phyloP scores from a whole-genome alignment of 2,797 vertebrate species.

The Cyprinella venusta region DNA sequence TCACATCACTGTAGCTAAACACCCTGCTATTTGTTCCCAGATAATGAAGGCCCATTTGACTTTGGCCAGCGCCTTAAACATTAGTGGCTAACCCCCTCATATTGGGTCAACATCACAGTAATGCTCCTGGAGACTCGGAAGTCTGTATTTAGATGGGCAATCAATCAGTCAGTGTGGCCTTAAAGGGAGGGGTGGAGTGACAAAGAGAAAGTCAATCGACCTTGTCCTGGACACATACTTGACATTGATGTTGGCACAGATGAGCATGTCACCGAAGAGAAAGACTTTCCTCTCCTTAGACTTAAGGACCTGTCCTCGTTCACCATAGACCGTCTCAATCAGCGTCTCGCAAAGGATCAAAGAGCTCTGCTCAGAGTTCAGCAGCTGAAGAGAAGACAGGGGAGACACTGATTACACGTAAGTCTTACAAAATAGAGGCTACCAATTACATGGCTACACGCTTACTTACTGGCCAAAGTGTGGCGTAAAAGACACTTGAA shows the following conservation, averaged over 20 bases:
- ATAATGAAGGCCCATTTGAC: constrained; percentile 74
- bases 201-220: constrained; percentile 36
- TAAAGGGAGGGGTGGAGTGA: background rate
- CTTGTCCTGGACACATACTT: constrained; percentile 80
- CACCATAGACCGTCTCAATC: constrained; percentile 91
- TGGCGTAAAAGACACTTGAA: constrained; percentile 14
- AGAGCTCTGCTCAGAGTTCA: constrained; percentile 89
- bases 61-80: constrained; percentile 67
- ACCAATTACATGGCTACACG: constrained; percentile 37
- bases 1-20: constrained; percentile 70
- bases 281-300: constrained; percentile 96
- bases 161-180: constrained; percentile 46
- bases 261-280: constrained; percentile 89
- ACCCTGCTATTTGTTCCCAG: constrained; percentile 74
- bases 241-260: constrained; percentile 96
- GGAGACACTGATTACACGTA: constrained; percentile 10
- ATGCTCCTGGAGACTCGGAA: constrained; percentile 21
- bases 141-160: constrained; percentile 31
- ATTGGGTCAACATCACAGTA: background rate
- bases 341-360: constrained; percentile 93
- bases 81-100: constrained; percentile 48
- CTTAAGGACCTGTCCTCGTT: constrained; percentile 94
- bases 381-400: constrained; percentile 73
- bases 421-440: constrained; percentile 13
- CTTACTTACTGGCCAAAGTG: background rate